A percentile compares a stretch with the other conserved stretches of the same genome.
Conservation (phyloP, 92 coral and sea anemone genomes). For the Bergia sp. region DNA sequence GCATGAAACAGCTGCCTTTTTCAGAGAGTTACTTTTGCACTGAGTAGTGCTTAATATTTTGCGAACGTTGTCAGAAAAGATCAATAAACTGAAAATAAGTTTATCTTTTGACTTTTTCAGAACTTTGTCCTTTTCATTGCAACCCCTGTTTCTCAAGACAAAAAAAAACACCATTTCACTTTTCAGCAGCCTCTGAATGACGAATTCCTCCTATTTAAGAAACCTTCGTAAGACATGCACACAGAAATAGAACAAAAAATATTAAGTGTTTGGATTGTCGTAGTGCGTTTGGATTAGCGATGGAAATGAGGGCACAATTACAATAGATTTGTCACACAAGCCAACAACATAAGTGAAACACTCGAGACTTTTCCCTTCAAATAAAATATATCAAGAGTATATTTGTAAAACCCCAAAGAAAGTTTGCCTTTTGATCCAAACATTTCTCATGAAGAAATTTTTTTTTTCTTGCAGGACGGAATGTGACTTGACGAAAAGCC, state of each 20-base stretch:
- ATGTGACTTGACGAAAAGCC: slow-evolving; percentile 27
- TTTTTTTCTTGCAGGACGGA: slow-evolving; percentile 19
- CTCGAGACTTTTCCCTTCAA: not conserved
- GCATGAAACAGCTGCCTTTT: not conserved
- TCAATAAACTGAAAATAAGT: slow-evolving; percentile 3
- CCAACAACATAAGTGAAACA: not conserved
- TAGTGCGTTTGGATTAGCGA: slow-evolving; percentile 20
- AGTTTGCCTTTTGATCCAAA: not conserved
- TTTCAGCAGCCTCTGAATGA: not conserved
- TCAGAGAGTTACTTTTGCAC: not conserved
- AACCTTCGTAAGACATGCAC: not conserved
- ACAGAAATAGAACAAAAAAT: slow-evolving; percentile 10
- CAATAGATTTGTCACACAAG: slow-evolving; percentile 42
- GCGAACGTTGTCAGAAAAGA: not conserved
- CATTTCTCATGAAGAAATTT: slow-evolving; percentile 6
- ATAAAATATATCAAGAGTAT: not conserved
- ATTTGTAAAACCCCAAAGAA: slow-evolving; percentile 28
- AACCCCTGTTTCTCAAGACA: not conserved
- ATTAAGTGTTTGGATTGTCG: not conserved
- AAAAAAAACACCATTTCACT: not conserved
- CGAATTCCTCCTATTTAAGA: not conserved
- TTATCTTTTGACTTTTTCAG: not conserved
- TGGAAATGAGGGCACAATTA: slow-evolving; percentile 27
- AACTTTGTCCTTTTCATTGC: not conserved
- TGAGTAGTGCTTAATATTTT: not conserved